Percentiles rank a stretch among this genome's conserved stretches.
phyloP scores from a whole-genome alignment of 1,140 invertebrate genomes.

The Saccostrea echinata region DNA sequence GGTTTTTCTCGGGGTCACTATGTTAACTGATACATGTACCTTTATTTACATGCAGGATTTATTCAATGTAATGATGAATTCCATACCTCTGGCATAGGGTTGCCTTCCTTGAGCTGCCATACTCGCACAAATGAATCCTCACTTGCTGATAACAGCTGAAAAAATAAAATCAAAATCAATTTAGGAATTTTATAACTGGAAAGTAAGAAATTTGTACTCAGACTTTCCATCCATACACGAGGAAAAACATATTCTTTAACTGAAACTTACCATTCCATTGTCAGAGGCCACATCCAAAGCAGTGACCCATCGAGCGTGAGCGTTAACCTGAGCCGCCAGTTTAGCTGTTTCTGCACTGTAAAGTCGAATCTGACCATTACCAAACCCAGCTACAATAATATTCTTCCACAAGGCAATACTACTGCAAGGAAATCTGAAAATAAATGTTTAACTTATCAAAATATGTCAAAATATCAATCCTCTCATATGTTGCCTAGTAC shows the following conservation, averaged over 20 bases:
- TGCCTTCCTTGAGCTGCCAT: constrained; percentile 77
- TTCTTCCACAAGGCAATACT: constrained; percentile 71
- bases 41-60: too few relatives aligned
- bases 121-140: constrained; percentile 81
- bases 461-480: not conserved
- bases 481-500: too few relatives aligned
- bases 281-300: constrained; percentile 79
- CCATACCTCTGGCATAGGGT: constrained; percentile 66
- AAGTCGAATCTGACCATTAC: constrained; percentile 80
- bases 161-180: not conserved
- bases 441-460: not conserved
- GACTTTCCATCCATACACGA: too few relatives aligned
- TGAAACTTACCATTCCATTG: constrained; percentile 75
- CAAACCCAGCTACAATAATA: constrained; percentile 79
- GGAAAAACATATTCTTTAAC: too few relatives aligned
- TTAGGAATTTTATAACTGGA: too few relatives aligned
- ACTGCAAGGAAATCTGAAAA: constrained; percentile 73
- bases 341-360: constrained; percentile 75
- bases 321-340: constrained; percentile 79
- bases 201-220: too few relatives aligned
- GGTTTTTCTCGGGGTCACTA: too few relatives aligned
- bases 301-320: constrained; percentile 81
- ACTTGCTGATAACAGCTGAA: constrained; percentile 76
- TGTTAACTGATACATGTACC: too few relatives aligned
- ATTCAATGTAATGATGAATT: too few relatives aligned